phyloP scores from a whole-genome alignment of 2,113 vertebrate species.

The Thryonomys swinderianus region DNA sequence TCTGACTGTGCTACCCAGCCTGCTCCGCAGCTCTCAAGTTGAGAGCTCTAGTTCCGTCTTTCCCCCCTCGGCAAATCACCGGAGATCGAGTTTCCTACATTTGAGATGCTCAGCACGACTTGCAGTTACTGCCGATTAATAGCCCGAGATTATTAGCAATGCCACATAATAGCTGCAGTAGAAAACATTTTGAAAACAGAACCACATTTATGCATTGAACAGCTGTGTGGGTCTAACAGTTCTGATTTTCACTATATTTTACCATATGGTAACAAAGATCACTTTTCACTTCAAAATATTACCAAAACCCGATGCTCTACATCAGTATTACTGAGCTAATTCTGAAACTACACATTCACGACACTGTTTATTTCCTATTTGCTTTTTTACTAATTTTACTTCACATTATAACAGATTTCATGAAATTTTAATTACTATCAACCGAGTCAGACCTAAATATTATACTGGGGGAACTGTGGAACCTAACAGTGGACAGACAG shows the following conservation, averaged over 20 bases:
- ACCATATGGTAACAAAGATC: constrained; percentile 83
- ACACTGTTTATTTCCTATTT: background rate
- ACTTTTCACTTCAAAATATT: constrained; percentile 81
- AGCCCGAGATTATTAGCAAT: constrained; percentile 78
- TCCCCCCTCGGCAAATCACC: constrained; percentile 61
- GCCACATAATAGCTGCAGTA: constrained; percentile 70
- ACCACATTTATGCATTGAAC: constrained; percentile 73
- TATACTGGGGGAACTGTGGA: background rate
- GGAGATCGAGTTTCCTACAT: constrained; percentile 74
- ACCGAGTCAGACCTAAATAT: background rate
- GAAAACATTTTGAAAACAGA: constrained; percentile 75
- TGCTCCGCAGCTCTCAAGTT: background rate
- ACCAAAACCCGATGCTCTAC: constrained; percentile 47
- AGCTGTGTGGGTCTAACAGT: constrained; percentile 81
- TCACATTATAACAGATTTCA: background rate
- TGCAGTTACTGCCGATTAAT: constrained; percentile 78
- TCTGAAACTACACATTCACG: constrained; percentile 4
- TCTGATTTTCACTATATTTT: constrained; percentile 79
- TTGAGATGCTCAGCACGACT: constrained; percentile 71
- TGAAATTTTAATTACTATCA: background rate
- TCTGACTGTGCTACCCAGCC: background rate
- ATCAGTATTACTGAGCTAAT: background rate
- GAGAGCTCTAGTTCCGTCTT: constrained; percentile 28
- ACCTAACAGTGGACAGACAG: background rate
- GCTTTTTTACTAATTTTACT: constrained; percentile 22